A percentile compares a stretch with the other conserved stretches of the same genome.
These are phyloP conservation scores for Chelonus formosanus DNA, from an alignment of 2,888 invertebrate species.

Conservation along the genomic window DNA sequence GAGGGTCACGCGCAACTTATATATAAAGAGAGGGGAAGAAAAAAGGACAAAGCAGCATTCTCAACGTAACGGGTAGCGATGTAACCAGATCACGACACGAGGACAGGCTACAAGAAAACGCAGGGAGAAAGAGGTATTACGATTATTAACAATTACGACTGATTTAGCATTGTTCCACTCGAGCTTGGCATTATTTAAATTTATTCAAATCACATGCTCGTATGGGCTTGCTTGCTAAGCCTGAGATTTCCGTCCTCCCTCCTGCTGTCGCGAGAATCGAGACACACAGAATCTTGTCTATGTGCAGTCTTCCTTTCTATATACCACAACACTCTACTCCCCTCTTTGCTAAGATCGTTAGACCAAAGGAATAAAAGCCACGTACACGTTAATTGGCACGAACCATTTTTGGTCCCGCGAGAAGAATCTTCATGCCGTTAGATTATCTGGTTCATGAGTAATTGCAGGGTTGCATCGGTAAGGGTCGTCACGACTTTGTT, in stretches of 20 bases:
- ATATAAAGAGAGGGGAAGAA: conserved; percentile 24
- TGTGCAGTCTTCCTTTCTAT: conserved; percentile 6
- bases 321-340: neutral
- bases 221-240: conserved; percentile 5
- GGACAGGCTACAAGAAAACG: conserved; percentile 22
- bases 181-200: conserved; percentile 54
- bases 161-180: conserved; percentile 53
- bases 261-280: neutral
- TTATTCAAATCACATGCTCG: conserved; percentile 50
- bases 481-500: conserved; percentile 1
- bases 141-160: conserved; percentile 60
- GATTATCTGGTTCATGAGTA: conserved; percentile 30
- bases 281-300: conserved; percentile 17
- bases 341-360: conserved; percentile 36
- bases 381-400: conserved; percentile 46
- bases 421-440: conserved; percentile 35
- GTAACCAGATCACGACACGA: conserved; percentile 55
- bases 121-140: conserved; percentile 42
- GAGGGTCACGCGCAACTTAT: conserved; percentile 29
- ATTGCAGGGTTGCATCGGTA: neutral
- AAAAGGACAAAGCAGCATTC: conserved; percentile 41
- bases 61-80: conserved; percentile 56
- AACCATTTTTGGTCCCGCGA: conserved; percentile 43
- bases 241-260: conserved; percentile 22
- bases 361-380: conserved; percentile 45